Evolutionary conservation across 2,888 invertebrate genomes (phyloP).

Genomic region (Stenodema calcarata): DNA sequence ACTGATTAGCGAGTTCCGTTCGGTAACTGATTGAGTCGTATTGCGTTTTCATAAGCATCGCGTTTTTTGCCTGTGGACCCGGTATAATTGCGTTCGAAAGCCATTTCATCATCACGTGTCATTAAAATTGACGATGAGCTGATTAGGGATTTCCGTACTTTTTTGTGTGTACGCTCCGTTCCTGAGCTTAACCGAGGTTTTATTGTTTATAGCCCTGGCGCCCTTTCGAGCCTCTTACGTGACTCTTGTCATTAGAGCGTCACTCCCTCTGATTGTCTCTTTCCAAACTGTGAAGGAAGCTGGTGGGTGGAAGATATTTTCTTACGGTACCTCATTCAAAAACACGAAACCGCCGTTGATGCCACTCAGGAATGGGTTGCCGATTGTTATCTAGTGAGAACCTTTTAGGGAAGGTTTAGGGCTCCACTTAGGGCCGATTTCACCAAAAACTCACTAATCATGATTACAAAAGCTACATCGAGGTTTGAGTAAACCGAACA

Average conservation of each 20-base stretch:
- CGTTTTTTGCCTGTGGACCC: not conserved
- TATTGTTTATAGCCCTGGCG: not conserved
- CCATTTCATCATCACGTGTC: not conserved
- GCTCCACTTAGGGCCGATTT: too few species aligned
- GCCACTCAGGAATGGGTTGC: not conserved
- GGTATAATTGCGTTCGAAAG: not conserved
- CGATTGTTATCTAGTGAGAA: not conserved
- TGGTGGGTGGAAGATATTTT: conserved; percentile 18
- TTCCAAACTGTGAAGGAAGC: not conserved
- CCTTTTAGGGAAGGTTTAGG: not conserved
- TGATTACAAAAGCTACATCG: too few species aligned
- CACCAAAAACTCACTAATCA: too few species aligned
- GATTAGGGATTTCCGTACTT: not conserved
- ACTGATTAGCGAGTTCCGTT: not conserved
- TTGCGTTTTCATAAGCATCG: not conserved
- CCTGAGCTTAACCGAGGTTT: not conserved
- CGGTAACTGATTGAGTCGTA: not conserved
- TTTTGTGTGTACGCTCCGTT: not conserved
- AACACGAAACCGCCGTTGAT: not conserved
- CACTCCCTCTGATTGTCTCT: conserved; percentile 33
- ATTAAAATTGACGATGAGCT: conserved; percentile 15
- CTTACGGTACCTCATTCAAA: conserved; percentile 19
- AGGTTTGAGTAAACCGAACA: too few species aligned
- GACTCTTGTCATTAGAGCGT: conserved; percentile 35
- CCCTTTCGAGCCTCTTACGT: not conserved